Base-by-base conservation (phyloP, 2,888 invertebrate genomes). In the Pterostichus niger region DNA sequence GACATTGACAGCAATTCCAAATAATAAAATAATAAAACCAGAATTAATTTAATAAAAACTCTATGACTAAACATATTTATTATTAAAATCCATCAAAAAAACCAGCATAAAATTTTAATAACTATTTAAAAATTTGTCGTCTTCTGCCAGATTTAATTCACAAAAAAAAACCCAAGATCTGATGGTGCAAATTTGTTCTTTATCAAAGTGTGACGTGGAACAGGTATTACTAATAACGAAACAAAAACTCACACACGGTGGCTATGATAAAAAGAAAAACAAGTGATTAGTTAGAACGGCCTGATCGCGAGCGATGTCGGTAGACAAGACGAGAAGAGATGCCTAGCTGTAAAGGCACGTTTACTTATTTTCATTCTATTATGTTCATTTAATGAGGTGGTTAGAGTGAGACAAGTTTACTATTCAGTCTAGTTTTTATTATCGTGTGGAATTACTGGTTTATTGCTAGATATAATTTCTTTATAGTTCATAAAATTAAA, bases 301-400 rank as follows among this genome's bases (percentile, higher is more conserved):
- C n/a, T 11, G 49, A 49, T 5, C 24, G 24, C 24, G 24, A 24
- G 13, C 15, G 56, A 17, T 6, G 9, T 5, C 17, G 15, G n/a
- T 6, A 52, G 52, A 52, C 1, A n/a, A 33, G 33, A 40, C n/a
- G n/a, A n/a, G n/a, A n/a, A n/a, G n/a, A n/a, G n/a, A n/a, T n/a
- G 15, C 68, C 3, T 3, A 15, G 5, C 40, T 3, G 52, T 52
- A n/a, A 40, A 68, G 35, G 40, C 40, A 15, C 40, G 15, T 68
- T 68, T 68, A 44, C 40, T 68, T 15, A 44, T 68, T 73, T 73
- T 73, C 49, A 49, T 73, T 46, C 49, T 49, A 73, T 73, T 73
- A 49, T 73, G 73, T 73, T 49, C 73, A 49, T 73, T 73, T 73
- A 49, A 73, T 73, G 73, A 73, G 46, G 46, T 73, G 49, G 10